A percentile compares a stretch with the other conserved stretches of the same genome.
These are phyloP conservation scores for Tachina lurida DNA, from an alignment of 2,888 invertebrate genomes.

Conservation along the genomic window DNA sequence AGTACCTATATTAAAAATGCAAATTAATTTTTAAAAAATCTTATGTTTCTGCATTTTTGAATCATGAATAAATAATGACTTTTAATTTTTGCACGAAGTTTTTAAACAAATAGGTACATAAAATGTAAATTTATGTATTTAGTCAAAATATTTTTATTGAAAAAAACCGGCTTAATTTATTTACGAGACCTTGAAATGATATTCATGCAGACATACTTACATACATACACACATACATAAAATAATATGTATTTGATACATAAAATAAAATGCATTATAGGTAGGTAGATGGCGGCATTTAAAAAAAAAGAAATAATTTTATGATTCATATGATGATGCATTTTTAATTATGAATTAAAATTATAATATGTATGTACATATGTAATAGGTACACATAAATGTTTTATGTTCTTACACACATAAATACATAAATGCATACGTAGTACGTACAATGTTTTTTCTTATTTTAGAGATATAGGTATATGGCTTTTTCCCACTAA, in stretches of 20 bases:
- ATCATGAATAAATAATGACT: slow-evolving; percentile 19
- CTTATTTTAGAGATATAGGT: not conserved
- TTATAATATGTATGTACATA: not conserved
- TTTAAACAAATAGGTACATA: not conserved
- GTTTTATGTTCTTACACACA: not conserved
- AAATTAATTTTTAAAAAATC: slow-evolving; percentile 13
- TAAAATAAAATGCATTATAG: not conserved
- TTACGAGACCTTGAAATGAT: slow-evolving; percentile 48
- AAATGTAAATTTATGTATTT: slow-evolving; percentile 38
- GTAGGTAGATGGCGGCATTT: slow-evolving; percentile 5
- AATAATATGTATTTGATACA: slow-evolving; percentile 3
- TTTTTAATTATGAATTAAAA: slow-evolving; percentile 35
- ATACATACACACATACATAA: not conserved
- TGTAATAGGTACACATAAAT: not conserved
- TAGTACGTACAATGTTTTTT: not conserved
- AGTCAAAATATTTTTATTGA: not conserved
- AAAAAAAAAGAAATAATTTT: slow-evolving; percentile 1
- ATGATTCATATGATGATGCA: slow-evolving; percentile 20
- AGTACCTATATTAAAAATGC: not conserved
- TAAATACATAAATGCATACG: too few species aligned
- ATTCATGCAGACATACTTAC: not conserved
- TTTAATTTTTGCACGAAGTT: slow-evolving; percentile 21
- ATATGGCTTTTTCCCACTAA: slow-evolving; percentile 29
- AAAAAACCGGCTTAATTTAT: not conserved
- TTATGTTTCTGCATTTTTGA: not conserved